Percentiles rank a stretch among this genome's conserved stretches.
Evolutionary conservation across 2,797 vertebrate species (phyloP).

Genomic region (Borostomias antarcticus): DNA sequence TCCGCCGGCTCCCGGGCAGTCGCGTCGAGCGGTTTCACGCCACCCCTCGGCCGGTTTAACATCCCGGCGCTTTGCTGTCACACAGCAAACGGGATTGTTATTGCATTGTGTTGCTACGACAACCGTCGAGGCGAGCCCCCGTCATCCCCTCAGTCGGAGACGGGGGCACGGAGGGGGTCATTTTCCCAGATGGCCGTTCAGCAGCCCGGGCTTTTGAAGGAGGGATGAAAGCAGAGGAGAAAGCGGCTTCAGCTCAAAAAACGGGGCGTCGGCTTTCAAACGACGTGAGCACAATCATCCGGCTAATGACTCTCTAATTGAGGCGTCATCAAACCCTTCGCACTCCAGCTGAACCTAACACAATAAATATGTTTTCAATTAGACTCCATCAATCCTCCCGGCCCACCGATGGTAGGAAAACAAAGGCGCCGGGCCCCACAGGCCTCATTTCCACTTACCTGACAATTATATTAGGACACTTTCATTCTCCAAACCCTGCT

Average conservation of each 20-base stretch:
- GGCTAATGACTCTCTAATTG: conserved; percentile 75
- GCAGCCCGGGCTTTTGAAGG: conserved; percentile 50
- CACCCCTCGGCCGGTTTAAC: conserved; percentile 45
- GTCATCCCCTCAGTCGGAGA: conserved; percentile 50
- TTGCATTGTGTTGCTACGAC: conserved; percentile 56
- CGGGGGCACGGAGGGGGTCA: conserved; percentile 26
- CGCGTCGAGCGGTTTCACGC: conserved; percentile 46
- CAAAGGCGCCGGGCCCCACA: conserved; percentile 49
- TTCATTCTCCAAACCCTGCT: conserved; percentile 62
- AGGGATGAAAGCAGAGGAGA: conserved; percentile 36
- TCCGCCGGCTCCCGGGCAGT: conserved; percentile 41
- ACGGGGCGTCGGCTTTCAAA: conserved; percentile 47
- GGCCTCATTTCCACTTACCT: conserved; percentile 64
- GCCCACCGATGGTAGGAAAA: conserved; percentile 68
- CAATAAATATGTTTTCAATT: conserved; percentile 74
- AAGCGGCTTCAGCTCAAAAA: conserved; percentile 37
- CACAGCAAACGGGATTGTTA: conserved; percentile 58
- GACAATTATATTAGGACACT: conserved; percentile 65
- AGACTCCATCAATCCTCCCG: conserved; percentile 63
- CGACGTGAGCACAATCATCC: conserved; percentile 63
- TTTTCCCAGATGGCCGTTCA: conserved; percentile 55
- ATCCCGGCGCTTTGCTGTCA: conserved; percentile 49
- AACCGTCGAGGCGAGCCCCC: conserved; percentile 51
- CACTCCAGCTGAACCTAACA: conserved; percentile 68
- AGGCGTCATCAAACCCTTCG: conserved; percentile 65